phyloP scores from a whole-genome alignment of 2,113 vertebrate genomes.

The Cyrtonyx montezumae region DNA sequence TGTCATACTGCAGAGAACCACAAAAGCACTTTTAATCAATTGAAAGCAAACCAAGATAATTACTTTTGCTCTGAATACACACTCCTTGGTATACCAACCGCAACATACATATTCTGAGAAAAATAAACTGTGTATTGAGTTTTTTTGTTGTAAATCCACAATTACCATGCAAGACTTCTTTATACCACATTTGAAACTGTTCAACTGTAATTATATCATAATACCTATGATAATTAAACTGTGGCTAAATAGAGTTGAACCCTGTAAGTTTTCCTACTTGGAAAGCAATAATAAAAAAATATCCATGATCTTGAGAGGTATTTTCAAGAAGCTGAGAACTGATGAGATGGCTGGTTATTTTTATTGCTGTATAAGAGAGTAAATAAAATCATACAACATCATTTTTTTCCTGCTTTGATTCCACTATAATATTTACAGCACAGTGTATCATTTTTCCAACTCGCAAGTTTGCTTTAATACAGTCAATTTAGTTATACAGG shows the following conservation, averaged over 20 bases:
- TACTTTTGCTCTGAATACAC: not conserved
- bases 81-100: not conserved
- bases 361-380: not conserved
- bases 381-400: not conserved
- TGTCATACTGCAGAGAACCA: not conserved
- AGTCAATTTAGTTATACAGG: accelerated
- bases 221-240: not conserved
- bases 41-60: not conserved
- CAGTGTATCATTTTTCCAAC: not conserved
- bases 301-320: not conserved
- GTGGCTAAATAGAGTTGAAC: not conserved
- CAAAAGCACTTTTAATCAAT: not conserved
- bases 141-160: not conserved
- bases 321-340: not conserved
- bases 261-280: not conserved
- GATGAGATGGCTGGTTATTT: not conserved
- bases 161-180: not conserved
- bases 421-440: not conserved
- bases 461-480: not conserved
- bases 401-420: not conserved
- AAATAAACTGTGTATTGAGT: not conserved
- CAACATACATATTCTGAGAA: not conserved
- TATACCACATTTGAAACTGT: not conserved
- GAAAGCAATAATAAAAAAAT: not conserved
- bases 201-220: not conserved